These are phyloP conservation scores for Albula glossodonta DNA, from an alignment of 2,113 vertebrate genomes.

Conservation along the genomic window DNA sequence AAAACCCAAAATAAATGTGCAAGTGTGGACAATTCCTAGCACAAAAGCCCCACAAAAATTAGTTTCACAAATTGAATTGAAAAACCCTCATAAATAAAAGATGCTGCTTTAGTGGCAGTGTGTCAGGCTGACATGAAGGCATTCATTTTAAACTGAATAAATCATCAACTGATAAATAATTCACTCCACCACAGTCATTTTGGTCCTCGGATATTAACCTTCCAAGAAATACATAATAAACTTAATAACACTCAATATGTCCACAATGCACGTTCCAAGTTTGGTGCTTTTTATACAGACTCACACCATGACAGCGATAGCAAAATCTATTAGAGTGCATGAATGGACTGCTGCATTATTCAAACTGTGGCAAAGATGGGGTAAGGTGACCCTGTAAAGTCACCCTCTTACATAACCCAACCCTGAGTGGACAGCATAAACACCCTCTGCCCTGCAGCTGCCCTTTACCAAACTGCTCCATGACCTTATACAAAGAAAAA, in stretches of 20 bases:
- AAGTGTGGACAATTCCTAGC: neutral
- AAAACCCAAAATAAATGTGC: neutral
- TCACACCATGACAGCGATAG: constrained; percentile 8
- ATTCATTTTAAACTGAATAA: constrained; percentile 21
- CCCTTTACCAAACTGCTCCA: neutral
- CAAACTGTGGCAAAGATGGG: constrained; percentile 39
- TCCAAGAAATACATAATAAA: constrained; percentile 8
- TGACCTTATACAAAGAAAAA: neutral
- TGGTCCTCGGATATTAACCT: neutral
- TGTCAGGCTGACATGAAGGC: neutral
- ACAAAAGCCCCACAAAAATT: neutral
- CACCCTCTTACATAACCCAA: neutral
- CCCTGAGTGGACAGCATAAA: neutral
- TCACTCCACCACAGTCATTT: neutral
- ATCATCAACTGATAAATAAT: constrained; percentile 18
- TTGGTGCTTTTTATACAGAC: constrained; percentile 1
- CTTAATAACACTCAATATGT: constrained; percentile 19
- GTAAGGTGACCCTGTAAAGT: constrained; percentile 33
- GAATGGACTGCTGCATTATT: constrained; percentile 58
- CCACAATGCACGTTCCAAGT: constrained; percentile 1
- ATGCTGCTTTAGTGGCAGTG: neutral
- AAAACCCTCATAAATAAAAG: neutral
- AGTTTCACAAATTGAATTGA: neutral
- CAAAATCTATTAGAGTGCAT: constrained; percentile 27
- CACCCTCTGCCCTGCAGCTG: neutral